A percentile compares a stretch with the other conserved stretches of the same genome.
phyloP scores from a whole-genome alignment of 1,140 invertebrate genomes.

The Musca vetustissima region DNA sequence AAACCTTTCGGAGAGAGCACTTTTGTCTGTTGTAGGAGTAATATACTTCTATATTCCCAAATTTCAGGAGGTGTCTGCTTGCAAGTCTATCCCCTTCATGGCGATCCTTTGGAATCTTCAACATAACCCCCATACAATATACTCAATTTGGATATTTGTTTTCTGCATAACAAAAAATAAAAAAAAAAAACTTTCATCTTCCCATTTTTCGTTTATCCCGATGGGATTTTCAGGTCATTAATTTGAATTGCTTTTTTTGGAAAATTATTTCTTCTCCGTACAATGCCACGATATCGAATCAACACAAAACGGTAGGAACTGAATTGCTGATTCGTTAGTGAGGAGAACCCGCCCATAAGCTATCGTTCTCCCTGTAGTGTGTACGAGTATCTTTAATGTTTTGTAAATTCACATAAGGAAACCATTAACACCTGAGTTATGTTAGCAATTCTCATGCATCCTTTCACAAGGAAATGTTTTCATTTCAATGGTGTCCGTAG shows the following conservation, averaged over 20 bases:
- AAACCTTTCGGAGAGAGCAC: too few relatives aligned
- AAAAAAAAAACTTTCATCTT: neutral
- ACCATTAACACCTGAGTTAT: conserved; percentile 56
- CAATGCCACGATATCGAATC: conserved; percentile 4
- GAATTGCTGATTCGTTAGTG: too few relatives aligned
- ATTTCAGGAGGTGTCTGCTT: too few relatives aligned
- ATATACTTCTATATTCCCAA: too few relatives aligned
- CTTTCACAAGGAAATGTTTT: conserved; percentile 12
- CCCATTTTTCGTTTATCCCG: conserved; percentile 37
- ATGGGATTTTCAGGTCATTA: conserved; percentile 52
- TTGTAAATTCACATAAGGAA: conserved; percentile 56
- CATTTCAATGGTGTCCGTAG: too few relatives aligned
- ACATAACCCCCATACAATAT: too few relatives aligned
- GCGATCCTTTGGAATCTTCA: too few relatives aligned
- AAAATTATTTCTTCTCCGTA: conserved; percentile 50
- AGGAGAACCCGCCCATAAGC: too few relatives aligned
- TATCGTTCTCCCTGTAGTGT: neutral
- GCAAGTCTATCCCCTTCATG: too few relatives aligned
- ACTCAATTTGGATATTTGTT: too few relatives aligned
- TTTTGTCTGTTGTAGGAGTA: too few relatives aligned
- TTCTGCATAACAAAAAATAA: neutral
- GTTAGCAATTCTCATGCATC: conserved; percentile 53
- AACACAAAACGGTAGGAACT: neutral
- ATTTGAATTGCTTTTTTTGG: conserved; percentile 54
- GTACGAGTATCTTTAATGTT: conserved; percentile 53